phyloP scores from a whole-genome alignment of 2,888 invertebrate genomes.

The Tortricodes alternella region DNA sequence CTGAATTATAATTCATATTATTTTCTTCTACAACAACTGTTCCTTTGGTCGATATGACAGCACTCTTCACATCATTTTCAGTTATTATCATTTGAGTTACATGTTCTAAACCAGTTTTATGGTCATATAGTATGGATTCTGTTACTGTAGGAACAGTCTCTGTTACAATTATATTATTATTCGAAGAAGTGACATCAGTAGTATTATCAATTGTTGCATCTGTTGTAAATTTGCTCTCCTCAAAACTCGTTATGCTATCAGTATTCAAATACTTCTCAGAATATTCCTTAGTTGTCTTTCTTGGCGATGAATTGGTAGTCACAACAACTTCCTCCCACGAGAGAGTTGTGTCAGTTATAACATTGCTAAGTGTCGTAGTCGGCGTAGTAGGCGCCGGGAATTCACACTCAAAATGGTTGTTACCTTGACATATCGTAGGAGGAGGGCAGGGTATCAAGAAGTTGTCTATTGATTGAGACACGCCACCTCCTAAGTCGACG shows the following conservation, averaged over 20 bases:
- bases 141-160: background rate
- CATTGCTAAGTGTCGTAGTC: slow-evolving; percentile 37
- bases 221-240: slow-evolving; percentile 10
- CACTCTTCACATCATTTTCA: too few species aligned
- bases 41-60: too few species aligned
- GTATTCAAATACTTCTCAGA: slow-evolving; percentile 30
- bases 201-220: slow-evolving; percentile 1
- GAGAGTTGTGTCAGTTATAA: slow-evolving; percentile 32
- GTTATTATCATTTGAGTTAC: background rate
- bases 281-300: slow-evolving; percentile 16
- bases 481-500: slow-evolving; percentile 68
- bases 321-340: slow-evolving; percentile 21
- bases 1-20: too few species aligned
- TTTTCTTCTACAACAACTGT: too few species aligned
- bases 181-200: background rate
- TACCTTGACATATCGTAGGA: slow-evolving; percentile 56
- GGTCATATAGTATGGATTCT: background rate
- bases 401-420: slow-evolving; percentile 70
- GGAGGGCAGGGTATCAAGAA: slow-evolving; percentile 65
- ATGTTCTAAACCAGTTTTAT: background rate
- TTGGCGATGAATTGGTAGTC: slow-evolving; percentile 6
- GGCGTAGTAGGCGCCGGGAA: slow-evolving; percentile 44
- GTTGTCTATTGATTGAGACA: slow-evolving; percentile 66
- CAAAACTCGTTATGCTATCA: slow-evolving; percentile 2
- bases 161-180: background rate